Evolutionary conservation across 2,888 invertebrate species (phyloP), one percentile per base, ranked within the genome.

Genomic region (Trichogramma evanescens): DNA sequence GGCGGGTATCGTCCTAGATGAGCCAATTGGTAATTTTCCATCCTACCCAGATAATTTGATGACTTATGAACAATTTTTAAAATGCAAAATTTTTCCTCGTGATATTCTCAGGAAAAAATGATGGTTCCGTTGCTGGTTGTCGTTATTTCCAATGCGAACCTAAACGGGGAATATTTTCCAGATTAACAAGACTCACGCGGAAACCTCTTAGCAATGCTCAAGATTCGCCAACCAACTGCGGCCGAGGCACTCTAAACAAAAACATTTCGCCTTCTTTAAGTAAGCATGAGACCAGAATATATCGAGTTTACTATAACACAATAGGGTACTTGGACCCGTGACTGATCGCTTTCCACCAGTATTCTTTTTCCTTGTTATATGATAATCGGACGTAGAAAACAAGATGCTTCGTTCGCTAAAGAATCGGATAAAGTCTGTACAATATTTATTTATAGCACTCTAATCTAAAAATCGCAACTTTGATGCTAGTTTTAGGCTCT

Each of bases 1-100:
- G 97, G 97, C 95, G 54, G 98, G 97, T 54, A 88, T 99, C 63
- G 97, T 95, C 63, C 86, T 99, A 68, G 97, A 97, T 78, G 93
- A 95, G 69, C 87, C 95, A 48, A 89, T 93, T 72, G 98, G 97
- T 90, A 82, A 81, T 81, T 67, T 49, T 26, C 5, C 9, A 38
- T 60, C 44, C 7, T 10, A 10, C 61, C 40, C 7, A 40, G 50
- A 48, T 43, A 48, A 45, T 44, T 43, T 50, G n/a, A 8, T 44
- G 42, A 55, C 5, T 5, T 26, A 6, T 54, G 8, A 13, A 7
- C 8, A 6, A 10, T 46, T 46, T 9, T 5, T 46, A 6, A 46
- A 46, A 46, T 7, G 8, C 38, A 38, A 39, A 38, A 38, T 10
- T 50, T 50, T 26, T 26, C n/a, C 39, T 41, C 41, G 26, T 43